Base-by-base conservation (phyloP, 1,140 invertebrate species). In the Scaptomyza pallida region DNA sequence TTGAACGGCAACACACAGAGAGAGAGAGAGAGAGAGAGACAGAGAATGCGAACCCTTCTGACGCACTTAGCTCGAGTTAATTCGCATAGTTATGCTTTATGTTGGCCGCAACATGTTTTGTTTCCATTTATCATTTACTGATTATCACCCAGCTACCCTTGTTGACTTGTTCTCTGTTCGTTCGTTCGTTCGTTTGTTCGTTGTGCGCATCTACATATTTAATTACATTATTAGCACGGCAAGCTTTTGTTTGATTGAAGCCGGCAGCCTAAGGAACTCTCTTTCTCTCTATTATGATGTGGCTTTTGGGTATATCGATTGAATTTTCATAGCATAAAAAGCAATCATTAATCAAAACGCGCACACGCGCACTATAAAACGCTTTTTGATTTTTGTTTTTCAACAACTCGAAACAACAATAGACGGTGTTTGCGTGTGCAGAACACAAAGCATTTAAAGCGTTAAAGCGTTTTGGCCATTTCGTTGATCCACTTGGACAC, bases 111-210 rank as follows among this genome's bases (percentile, higher is more conserved):
- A 41, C 71, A 74, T 74, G 82, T 88, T 88, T 67, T 75, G 74
- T 82, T 88, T 80, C 77, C 80, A 88, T 86, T 86, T 86, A 86
- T 86, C 82, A 86, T 86, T 86, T 69, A 88, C 82, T 88, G 82
- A 88, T 86, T 86, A 88, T 86, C 82, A 75, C 82, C 68, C 71
- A 78, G 73, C 76, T 71, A 79, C 70, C 64, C 71, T 74, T 74
- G 76, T 69, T 57, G 44, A 35, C 30, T 56, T 45, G 30, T 51
- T 43, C 41, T 35, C 13, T 44, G 4, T 15, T 26, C 33, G 40
- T 33, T 30, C 9, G n/a, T 13, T 50, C 10, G 69, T 59, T 45
- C 23, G 23, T 47, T 41, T 56, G 60, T 40, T 60, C 19, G 63
- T 35, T 35, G 44, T 51, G 57, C 40, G 44, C 57, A 80, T 80